Conservation (phyloP, 1,140 invertebrate species). For the Drosophila equinoxialis region DNA sequence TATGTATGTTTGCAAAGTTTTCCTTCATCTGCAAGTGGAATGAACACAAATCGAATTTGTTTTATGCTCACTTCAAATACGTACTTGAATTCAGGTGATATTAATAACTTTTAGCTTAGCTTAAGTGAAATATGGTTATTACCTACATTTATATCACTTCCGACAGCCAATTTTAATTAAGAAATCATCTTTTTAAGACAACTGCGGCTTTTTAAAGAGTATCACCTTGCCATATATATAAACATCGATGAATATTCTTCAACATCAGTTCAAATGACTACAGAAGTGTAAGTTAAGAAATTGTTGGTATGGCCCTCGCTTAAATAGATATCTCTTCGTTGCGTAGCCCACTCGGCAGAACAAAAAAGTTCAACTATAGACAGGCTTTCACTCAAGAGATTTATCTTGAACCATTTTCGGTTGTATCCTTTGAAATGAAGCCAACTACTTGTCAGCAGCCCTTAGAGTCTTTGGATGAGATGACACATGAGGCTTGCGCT, state of each 20-base stretch:
- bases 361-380: not conserved
- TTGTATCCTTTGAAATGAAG: conserved; percentile 60
- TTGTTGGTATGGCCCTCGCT: conserved; percentile 1
- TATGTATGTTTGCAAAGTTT: not conserved
- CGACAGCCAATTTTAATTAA: no score
- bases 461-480: conserved; percentile 16
- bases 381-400: conserved; percentile 36
- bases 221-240: no score
- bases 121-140: no score
- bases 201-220: no score
- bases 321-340: not conserved
- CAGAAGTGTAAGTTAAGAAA: not conserved
- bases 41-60: not conserved
- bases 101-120: no score
- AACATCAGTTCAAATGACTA: no score
- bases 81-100: not conserved
- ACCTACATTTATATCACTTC: no score
- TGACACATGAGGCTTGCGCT: conserved; percentile 28
- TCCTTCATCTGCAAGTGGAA: not conserved
- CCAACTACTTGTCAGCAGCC: conserved; percentile 58
- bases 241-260: no score
- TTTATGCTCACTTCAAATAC: not conserved
- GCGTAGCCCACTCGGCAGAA: conserved; percentile 26
- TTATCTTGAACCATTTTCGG: conserved; percentile 51
- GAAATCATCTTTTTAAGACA: no score